phyloP scores from a whole-genome alignment of 2,888 invertebrate genomes.

The Neoaliturus tenellus region DNA sequence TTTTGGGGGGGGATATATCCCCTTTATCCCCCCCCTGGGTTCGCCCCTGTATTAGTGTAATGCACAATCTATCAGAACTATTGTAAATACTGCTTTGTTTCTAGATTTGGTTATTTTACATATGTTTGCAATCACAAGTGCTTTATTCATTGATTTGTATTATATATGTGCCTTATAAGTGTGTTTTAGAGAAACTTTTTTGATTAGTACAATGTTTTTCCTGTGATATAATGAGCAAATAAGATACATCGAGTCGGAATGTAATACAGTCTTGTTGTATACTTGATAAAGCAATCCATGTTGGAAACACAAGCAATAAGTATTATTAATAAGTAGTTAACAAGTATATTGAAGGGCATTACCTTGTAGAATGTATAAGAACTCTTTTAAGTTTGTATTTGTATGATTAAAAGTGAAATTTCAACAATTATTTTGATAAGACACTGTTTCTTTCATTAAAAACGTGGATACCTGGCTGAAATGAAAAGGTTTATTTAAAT shows the following conservation, averaged over 20 bases:
- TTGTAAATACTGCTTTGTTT: constrained; percentile 21
- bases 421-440: too few species aligned
- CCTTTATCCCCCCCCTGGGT: too few species aligned
- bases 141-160: constrained; percentile 22
- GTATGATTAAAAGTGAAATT: too few species aligned
- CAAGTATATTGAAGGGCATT: constrained; percentile 1
- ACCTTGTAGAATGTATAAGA: neutral
- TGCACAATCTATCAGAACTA: neutral
- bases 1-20: too few species aligned
- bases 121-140: constrained; percentile 4
- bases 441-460: too few species aligned
- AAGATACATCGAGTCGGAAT: neutral
- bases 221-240: constrained; percentile 46
- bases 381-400: too few species aligned
- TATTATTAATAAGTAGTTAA: neutral
- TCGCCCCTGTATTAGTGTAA: too few species aligned
- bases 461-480: too few species aligned
- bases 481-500: too few species aligned
- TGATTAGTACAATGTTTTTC: constrained; percentile 26
- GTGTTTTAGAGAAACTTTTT: constrained; percentile 4
- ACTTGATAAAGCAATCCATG: constrained; percentile 2
- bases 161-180: constrained; percentile 37
- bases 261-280: neutral
- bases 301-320: constrained; percentile 30
- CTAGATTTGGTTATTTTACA: neutral